These are phyloP conservation scores for Halichoeres trimaculatus DNA, from an alignment of 2,113 vertebrate species.

Conservation along the genomic window DNA sequence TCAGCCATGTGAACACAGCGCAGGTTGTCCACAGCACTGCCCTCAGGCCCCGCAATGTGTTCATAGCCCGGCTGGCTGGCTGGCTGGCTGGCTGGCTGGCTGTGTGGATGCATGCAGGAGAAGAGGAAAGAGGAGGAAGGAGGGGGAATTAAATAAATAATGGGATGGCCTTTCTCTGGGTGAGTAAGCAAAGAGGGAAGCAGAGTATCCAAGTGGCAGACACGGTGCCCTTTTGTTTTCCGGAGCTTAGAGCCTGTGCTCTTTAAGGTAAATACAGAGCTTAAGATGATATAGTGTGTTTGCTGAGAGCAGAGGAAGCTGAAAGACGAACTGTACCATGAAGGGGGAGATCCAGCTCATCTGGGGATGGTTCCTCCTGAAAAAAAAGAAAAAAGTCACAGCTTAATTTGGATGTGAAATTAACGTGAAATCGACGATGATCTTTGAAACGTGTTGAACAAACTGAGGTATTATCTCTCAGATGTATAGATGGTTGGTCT, in stretches of 20 bases:
- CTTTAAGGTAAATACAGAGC: constrained; percentile 59
- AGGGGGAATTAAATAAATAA: constrained; percentile 78
- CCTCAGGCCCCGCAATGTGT: constrained; percentile 86
- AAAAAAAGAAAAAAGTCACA: background rate
- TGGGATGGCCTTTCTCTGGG: constrained; percentile 74
- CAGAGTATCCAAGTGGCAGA: constrained; percentile 65
- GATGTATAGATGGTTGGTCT: constrained; percentile 55
- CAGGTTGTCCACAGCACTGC: constrained; percentile 84
- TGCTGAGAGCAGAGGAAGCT: constrained; percentile 29
- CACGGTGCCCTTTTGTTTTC: constrained; percentile 71
- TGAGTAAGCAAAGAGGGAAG: constrained; percentile 70
- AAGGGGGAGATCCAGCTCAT: background rate
- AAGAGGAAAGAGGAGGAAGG: constrained; percentile 41
- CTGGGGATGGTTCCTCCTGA: background rate
- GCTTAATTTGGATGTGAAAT: constrained; percentile 12
- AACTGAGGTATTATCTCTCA: constrained; percentile 31
- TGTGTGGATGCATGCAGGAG: constrained; percentile 52
- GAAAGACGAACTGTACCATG: constrained; percentile 12
- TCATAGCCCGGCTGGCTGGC: constrained; percentile 75
- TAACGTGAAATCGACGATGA: constrained; percentile 1
- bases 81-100: constrained; percentile 30
- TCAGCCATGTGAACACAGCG: constrained; percentile 84
- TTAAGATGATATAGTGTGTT: constrained; percentile 46
- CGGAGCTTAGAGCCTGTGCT: constrained; percentile 41
- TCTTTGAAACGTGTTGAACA: constrained; percentile 42